Percentiles rank a stretch among this genome's conserved stretches.
phyloP scores from a whole-genome alignment of 30 jellyfish, hydroid and myxozoan genomes.

The Hydra vulgaris region DNA sequence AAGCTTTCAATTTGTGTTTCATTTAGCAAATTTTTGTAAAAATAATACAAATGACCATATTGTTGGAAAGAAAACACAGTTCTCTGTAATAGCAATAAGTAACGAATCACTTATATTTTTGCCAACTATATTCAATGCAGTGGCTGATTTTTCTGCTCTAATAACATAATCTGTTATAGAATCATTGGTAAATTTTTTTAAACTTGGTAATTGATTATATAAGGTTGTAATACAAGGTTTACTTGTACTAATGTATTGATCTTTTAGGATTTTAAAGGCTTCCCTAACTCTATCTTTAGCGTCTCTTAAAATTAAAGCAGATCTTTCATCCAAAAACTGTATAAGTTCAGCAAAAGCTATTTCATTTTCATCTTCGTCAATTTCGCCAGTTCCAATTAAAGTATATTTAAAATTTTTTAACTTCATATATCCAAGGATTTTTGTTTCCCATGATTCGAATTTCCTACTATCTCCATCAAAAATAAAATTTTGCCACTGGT shows the following conservation, averaged over 20 bases:
- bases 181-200: constrained; percentile 26
- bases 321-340: constrained; percentile 39
- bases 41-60: too few relatives aligned
- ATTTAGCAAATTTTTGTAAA: too few relatives aligned
- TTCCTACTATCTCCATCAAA: constrained; percentile 52
- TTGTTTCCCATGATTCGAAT: constrained; percentile 42
- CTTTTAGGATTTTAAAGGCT: constrained; percentile 38
- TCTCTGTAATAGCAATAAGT: constrained; percentile 35
- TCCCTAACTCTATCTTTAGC: constrained; percentile 48
- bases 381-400: constrained; percentile 24
- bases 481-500: constrained; percentile 45
- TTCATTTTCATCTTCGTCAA: constrained; percentile 31
- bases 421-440: constrained; percentile 35
- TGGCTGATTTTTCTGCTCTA: constrained; percentile 44
- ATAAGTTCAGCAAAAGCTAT: constrained; percentile 44
- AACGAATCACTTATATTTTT: constrained; percentile 40
- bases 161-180: constrained; percentile 34
- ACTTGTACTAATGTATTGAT: constrained; percentile 30
- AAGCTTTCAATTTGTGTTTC: too few relatives aligned
- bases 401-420: constrained; percentile 18
- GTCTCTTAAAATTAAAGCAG: constrained; percentile 34
- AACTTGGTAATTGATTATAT: constrained; percentile 39
- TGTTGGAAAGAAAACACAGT: too few relatives aligned
- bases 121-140: constrained; percentile 26
- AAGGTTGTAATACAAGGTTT: constrained; percentile 47